These are phyloP conservation scores for Bettongia penicillata DNA, from an alignment of 2,113 vertebrate genomes.

Conservation along the genomic window DNA sequence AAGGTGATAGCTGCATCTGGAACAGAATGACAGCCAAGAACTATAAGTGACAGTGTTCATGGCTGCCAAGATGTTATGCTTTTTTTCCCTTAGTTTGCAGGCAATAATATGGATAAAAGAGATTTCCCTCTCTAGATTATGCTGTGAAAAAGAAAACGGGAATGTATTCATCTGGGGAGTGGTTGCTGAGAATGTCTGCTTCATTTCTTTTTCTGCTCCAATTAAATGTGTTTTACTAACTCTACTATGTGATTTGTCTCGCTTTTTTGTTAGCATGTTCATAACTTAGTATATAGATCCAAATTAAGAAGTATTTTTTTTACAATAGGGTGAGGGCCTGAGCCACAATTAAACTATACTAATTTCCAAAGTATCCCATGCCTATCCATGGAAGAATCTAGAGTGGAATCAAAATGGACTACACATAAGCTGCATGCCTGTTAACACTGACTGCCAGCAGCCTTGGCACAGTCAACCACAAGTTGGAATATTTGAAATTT, in stretches of 20 bases:
- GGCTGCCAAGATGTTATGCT: neutral
- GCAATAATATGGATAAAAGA: neutral
- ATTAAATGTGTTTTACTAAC: neutral
- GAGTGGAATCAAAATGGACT: neutral
- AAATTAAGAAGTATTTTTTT: neutral
- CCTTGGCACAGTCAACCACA: neutral
- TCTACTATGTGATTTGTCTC: neutral
- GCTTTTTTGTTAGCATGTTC: neutral
- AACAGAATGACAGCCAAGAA: neutral
- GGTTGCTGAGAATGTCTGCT: neutral
- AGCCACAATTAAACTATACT: neutral
- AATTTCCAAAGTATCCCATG: neutral
- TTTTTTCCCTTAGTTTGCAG: neutral
- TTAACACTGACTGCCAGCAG: neutral
- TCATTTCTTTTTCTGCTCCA: neutral
- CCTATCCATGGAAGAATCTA: neutral
- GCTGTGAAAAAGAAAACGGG: neutral
- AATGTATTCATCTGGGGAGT: neutral
- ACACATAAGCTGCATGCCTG: neutral
- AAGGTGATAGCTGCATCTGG: neutral
- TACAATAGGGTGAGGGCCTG: neutral
- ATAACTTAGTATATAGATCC: neutral
- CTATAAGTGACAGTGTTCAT: neutral
- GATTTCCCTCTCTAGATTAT: neutral
- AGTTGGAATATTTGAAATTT: neutral